These are phyloP conservation scores for Anguilla japonica DNA, from an alignment of 2,113 vertebrate genomes.

Conservation along the genomic window DNA sequence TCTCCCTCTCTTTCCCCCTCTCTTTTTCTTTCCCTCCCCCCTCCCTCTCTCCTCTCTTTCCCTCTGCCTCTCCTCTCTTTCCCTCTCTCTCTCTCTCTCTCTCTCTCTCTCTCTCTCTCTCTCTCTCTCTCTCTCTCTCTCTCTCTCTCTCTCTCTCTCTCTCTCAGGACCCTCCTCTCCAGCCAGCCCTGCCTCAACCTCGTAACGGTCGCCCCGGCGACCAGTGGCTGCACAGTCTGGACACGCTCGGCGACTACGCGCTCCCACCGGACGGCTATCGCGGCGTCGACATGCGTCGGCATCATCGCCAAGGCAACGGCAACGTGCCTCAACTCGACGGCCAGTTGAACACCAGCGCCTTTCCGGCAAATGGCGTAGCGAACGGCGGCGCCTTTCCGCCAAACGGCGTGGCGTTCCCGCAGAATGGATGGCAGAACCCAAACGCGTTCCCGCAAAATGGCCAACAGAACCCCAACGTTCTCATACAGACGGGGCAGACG, in stretches of 20 bases:
- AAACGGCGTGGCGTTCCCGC: constrained; percentile 28
- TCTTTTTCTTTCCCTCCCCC: background rate
- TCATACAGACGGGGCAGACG: constrained; percentile 57
- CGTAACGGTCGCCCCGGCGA: constrained; percentile 33
- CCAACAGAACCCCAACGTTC: constrained; percentile 58
- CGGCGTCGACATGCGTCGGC: constrained; percentile 23
- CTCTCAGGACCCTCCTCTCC: background rate
- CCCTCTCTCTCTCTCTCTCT: too few species aligned
- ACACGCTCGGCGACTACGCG: background rate
- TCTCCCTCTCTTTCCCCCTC: background rate
- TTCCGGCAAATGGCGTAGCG: constrained; percentile 12
- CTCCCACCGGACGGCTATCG: constrained; percentile 22
- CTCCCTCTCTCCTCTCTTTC: background rate
- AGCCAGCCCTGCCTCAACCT: background rate
- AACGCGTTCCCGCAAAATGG: constrained; percentile 33
- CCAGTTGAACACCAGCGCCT: background rate
- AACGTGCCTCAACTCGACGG: constrained; percentile 31
- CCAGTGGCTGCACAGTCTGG: constrained; percentile 42
- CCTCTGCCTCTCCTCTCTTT: background rate
- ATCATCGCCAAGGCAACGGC: constrained; percentile 29
- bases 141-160: background rate
- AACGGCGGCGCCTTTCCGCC: constrained; percentile 35
- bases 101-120: too few species aligned
- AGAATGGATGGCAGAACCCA: constrained; percentile 24
- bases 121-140: background rate